Evolutionary conservation across 2,797 vertebrate genomes (phyloP).

Genomic region (Prunella strophiata): DNA sequence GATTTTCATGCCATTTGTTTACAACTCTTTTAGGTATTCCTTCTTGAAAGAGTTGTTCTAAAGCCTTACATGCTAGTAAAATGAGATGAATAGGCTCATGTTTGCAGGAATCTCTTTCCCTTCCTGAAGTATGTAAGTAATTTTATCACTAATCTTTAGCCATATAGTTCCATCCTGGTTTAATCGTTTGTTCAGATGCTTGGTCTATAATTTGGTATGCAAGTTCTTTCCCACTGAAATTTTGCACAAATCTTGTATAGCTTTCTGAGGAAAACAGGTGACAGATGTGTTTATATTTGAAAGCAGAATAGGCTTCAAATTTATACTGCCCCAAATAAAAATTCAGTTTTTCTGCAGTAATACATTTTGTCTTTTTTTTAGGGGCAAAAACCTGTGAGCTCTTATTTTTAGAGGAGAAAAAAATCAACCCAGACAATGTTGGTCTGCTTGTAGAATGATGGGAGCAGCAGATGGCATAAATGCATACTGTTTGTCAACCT

Average conservation of each 20-base stretch:
- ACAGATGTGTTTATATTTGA: background rate
- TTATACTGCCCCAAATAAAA: background rate
- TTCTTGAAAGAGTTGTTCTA: background rate
- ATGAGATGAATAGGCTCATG: background rate
- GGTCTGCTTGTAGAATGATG: background rate
- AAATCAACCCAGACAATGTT: background rate
- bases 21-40: background rate
- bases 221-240: background rate
- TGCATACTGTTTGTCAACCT: background rate
- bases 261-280: background rate
- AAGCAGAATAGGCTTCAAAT: constrained; percentile 11
- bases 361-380: background rate
- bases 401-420: constrained; percentile 12
- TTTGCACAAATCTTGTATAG: background rate
- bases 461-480: constrained; percentile 14
- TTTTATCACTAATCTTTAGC: constrained; percentile 26
- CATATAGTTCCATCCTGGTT: background rate
- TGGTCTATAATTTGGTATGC: constrained; percentile 18
- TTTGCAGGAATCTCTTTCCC: background rate
- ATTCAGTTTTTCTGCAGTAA: background rate
- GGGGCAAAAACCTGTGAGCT: background rate
- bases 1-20: constrained; percentile 11
- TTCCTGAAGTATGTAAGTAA: background rate
- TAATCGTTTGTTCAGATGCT: constrained; percentile 20
- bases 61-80: background rate